Base-by-base conservation (phyloP, 2,113 vertebrate genomes). In the Labeo rohita region DNA sequence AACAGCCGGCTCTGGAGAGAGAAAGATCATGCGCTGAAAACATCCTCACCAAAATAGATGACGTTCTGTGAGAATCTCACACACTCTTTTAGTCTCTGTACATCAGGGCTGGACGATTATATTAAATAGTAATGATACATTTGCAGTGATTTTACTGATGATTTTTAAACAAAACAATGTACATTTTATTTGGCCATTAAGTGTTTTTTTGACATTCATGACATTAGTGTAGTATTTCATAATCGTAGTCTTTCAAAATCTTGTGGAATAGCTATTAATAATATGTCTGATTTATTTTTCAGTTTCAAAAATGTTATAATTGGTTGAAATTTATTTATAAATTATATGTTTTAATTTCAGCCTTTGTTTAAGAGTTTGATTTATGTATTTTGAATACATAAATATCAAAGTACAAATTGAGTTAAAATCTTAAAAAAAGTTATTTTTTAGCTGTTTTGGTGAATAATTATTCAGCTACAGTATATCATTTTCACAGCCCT, bases 11-110 rank as follows among this genome's bases (percentile, higher is more conserved):
- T 0, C 65, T 95, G 90, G 98, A 99, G 89, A 98, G 89, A 90
- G 97, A 99, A 86, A 94, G 96, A 84, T 92, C 90, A 34, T 99
- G 96, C 83, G 97, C 98, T 0, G 98, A 99, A 87, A 97, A 96
- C 91, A 97, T 99, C 43, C 84, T 99, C 28, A 86, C 94, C 77
- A 99, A 97, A 91, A 97, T 99, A 47, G 97, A 99, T 87, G 97
- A 99, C 65, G 92, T 99, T 36, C 89, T 99, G 98, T 99, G 90
- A 98, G 98, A n/a, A 9, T 11, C 36, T 12, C 84, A 16, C 68
- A 56, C 75, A 65, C n/a, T 28, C 39, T 47, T 0, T 28, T 18
- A 10, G 47, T 81, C 11, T 15, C 23, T 76, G 2, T 7, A 11
- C 23, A 54, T 76, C 50, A 18, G 23, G 49, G 23, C 23, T 43